Conservation (phyloP, 2,113 vertebrate genomes). For the Corythoichthys intestinalis region DNA sequence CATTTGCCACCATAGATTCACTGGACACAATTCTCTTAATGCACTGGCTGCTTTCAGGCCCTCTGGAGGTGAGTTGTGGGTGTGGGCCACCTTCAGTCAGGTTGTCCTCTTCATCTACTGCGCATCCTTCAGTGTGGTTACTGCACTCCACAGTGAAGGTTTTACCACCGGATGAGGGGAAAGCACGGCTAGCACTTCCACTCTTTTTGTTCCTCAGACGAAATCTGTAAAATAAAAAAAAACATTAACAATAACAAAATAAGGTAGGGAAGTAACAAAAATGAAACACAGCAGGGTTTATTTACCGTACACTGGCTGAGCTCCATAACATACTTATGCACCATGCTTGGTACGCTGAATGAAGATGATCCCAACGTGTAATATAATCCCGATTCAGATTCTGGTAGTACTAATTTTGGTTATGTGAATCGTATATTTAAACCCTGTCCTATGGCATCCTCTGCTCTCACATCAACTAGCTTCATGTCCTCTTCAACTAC, state of each 20-base stretch:
- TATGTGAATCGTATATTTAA: too few species aligned
- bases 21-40: slow-evolving; percentile 77
- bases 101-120: slow-evolving; percentile 73
- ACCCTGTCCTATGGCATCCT: too few species aligned
- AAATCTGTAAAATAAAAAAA: slow-evolving; percentile 68
- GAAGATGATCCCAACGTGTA: too few species aligned
- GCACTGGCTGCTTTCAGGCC: slow-evolving; percentile 79
- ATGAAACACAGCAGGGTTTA: background rate
- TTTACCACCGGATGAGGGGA: slow-evolving; percentile 77
- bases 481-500: too few species aligned
- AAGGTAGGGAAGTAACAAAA: slow-evolving; percentile 7
- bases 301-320: background rate
- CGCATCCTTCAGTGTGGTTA: slow-evolving; percentile 73
- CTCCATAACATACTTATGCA: too few species aligned
- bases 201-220: slow-evolving; percentile 95
- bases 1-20: slow-evolving; percentile 67
- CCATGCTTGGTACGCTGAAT: too few species aligned
- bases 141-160: slow-evolving; percentile 65
- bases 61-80: slow-evolving; percentile 83
- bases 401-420: too few species aligned
- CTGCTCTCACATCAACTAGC: too few species aligned
- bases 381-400: too few species aligned
- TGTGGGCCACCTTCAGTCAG: slow-evolving; percentile 75
- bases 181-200: slow-evolving; percentile 77
- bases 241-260: background rate